Conservation (phyloP, 2,797 vertebrate species). For the Tinamus major region DNA sequence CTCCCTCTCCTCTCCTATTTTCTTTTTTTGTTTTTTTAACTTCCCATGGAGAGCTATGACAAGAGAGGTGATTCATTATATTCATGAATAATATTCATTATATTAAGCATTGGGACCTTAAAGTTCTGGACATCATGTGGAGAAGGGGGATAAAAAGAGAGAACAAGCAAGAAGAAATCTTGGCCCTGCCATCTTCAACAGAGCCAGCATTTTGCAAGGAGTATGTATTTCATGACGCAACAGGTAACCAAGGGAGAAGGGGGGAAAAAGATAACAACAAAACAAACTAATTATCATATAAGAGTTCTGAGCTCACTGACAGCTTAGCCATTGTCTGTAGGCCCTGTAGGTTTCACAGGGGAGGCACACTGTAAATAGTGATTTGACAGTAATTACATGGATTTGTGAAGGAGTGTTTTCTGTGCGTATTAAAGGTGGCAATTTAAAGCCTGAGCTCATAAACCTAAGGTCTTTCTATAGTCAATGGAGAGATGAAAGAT, state of each 20-base stretch:
- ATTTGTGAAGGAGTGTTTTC: constrained; percentile 64
- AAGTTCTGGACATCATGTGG: not conserved
- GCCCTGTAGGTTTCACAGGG: constrained; percentile 13
- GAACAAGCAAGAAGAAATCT: not conserved
- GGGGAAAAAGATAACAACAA: constrained; percentile 7
- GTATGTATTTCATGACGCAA: not conserved
- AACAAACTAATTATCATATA: constrained; percentile 12
- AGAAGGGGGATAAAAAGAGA: not conserved
- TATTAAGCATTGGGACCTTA: not conserved
- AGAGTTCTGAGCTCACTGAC: constrained; percentile 4
- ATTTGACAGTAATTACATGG: constrained; percentile 59
- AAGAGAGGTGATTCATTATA: not conserved
- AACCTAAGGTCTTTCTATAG: constrained; percentile 21
- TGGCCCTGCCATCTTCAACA: not conserved
- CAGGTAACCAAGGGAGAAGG: not conserved
- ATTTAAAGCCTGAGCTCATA: constrained; percentile 49
- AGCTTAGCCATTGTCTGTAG: constrained; percentile 53
- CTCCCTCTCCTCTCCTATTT: too few species aligned
- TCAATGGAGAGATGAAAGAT: constrained; percentile 33
- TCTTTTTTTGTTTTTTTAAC: constrained; percentile 32
- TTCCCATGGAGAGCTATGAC: not conserved
- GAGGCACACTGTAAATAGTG: constrained; percentile 17
- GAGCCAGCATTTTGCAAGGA: not conserved
- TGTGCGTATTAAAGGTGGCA: constrained; percentile 39
- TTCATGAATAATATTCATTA: too few species aligned